Evolutionary conservation across 2,113 vertebrate genomes (phyloP).

Genomic region (Seriola rivoliana): DNA sequence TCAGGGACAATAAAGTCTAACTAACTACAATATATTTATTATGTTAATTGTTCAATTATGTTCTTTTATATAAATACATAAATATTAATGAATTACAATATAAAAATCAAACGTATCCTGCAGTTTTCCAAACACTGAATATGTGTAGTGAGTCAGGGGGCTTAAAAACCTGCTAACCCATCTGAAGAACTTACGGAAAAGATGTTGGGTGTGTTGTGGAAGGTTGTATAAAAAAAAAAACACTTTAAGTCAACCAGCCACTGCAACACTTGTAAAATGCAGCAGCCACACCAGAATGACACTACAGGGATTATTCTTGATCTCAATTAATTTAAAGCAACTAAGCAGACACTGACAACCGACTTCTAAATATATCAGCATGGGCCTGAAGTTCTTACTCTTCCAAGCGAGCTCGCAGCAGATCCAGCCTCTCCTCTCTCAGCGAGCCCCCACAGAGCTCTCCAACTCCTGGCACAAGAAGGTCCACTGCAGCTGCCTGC

Average conservation of each 20-base stretch:
- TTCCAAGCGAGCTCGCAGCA: constrained; percentile 87
- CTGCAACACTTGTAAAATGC: background rate
- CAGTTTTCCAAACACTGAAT: background rate
- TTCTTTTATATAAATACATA: background rate
- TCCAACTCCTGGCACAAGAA: constrained; percentile 93
- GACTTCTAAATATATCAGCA: background rate
- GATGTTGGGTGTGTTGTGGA: background rate
- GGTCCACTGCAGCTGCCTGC: constrained; percentile 95
- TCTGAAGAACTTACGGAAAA: background rate
- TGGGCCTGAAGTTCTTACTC: constrained; percentile 78
- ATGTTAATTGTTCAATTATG: background rate
- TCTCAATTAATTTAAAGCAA: background rate
- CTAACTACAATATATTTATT: background rate
- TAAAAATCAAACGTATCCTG: background rate
- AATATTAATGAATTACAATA: background rate
- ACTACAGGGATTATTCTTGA: background rate
- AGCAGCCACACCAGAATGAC: background rate
- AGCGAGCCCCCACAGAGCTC: constrained; percentile 96
- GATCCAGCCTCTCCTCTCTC: constrained; percentile 91
- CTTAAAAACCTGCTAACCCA: background rate
- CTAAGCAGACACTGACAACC: background rate
- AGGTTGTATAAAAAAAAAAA: background rate
- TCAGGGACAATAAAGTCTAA: no score
- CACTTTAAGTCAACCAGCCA: background rate
- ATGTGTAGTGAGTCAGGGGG: background rate